A percentile compares a stretch with the other conserved stretches of the same genome.
These are phyloP conservation scores for Astur gentilis DNA, from an alignment of 2,113 vertebrate species.

Conservation along the genomic window DNA sequence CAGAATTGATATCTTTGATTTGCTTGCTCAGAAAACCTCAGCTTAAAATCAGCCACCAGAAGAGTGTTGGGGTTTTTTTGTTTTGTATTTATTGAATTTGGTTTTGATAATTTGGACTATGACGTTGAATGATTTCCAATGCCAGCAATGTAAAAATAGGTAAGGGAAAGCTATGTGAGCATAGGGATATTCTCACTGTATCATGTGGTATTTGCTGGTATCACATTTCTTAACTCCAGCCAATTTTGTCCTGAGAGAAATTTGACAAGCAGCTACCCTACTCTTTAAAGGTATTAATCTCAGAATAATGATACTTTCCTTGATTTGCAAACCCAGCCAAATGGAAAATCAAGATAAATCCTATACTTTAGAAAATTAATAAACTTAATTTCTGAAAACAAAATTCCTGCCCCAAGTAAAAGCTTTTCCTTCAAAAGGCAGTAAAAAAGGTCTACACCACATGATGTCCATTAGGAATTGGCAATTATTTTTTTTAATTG, in stretches of 20 bases:
- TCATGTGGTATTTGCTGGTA: background rate
- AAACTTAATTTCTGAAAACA: background rate
- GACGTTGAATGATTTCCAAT: background rate
- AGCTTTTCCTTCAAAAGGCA: background rate
- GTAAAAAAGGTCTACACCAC: background rate
- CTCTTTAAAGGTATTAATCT: background rate
- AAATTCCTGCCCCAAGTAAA: background rate
- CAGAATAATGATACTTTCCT: background rate
- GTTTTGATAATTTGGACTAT: background rate
- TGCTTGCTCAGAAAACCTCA: background rate
- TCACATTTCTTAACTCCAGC: background rate
- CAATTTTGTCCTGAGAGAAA: background rate
- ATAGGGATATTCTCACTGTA: background rate
- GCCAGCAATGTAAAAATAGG: background rate
- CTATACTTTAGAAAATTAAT: background rate
- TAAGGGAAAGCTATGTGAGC: background rate
- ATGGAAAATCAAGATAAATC: background rate
- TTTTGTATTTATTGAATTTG: background rate
- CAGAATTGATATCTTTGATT: background rate
- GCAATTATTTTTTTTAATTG: background rate
- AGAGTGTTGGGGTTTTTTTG: accelerated
- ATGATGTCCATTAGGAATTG: background rate
- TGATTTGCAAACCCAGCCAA: background rate
- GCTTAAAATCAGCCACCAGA: background rate
- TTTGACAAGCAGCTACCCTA: background rate